Evolutionary conservation across 2,888 invertebrate species (phyloP).

Genomic region (Galerucella nymphaeae): DNA sequence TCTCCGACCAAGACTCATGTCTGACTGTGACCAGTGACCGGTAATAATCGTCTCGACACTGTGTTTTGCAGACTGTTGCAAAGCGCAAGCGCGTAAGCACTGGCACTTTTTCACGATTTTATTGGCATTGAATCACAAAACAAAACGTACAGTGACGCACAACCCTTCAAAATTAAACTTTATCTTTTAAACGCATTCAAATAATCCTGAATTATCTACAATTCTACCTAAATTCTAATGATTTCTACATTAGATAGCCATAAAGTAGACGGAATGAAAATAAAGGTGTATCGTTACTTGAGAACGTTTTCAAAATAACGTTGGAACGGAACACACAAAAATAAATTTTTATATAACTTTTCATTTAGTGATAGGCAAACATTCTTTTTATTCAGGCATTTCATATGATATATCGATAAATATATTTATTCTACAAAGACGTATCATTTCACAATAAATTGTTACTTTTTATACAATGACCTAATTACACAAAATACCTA

Average conservation of each 20-base stretch:
- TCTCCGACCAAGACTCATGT: constrained; percentile 49
- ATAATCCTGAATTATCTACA: background rate
- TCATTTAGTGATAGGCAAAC: too few species aligned
- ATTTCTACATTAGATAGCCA: constrained; percentile 30
- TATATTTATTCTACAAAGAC: too few species aligned
- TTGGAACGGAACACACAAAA: background rate
- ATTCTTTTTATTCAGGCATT: too few species aligned
- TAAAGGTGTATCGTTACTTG: constrained; percentile 9
- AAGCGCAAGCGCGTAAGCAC: constrained; percentile 48
- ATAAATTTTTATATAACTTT: too few species aligned
- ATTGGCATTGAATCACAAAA: constrained; percentile 35
- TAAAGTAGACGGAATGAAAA: constrained; percentile 39
- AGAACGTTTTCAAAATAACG: constrained; percentile 5
- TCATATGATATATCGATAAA: too few species aligned
- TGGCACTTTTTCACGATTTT: constrained; percentile 42
- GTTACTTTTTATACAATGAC: too few species aligned
- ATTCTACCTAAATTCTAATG: constrained; percentile 36
- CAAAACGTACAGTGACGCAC: constrained; percentile 27
- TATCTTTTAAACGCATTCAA: background rate
- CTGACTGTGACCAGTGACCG: constrained; percentile 51
- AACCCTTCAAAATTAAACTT: constrained; percentile 17
- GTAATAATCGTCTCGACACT: constrained; percentile 60
- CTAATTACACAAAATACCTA: too few species aligned
- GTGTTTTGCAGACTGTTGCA: constrained; percentile 59
- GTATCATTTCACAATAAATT: too few species aligned